Evolutionary conservation across 2,888 invertebrate species (phyloP).

Genomic region (Drosophila diplacantha): DNA sequence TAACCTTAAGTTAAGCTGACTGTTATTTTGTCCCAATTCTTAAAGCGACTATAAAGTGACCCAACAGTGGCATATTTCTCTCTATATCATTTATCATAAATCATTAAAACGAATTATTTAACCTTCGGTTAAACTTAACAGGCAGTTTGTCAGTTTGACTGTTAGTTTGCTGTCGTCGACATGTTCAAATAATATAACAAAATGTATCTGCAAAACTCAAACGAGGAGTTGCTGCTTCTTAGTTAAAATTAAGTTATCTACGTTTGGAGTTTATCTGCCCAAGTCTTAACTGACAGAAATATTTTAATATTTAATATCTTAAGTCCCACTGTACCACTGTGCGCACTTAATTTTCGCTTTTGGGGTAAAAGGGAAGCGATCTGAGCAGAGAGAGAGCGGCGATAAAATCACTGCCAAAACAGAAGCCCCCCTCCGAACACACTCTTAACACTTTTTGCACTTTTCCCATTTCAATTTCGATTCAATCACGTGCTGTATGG

Average conservation of each 20-base stretch:
- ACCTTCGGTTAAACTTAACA: no score
- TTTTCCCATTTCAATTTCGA: constrained; percentile 28
- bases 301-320: fast-evolving
- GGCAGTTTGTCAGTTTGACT: no score
- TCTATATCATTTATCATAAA: no score
- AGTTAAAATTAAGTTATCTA: neutral
- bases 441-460: constrained; percentile 17
- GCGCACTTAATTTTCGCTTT: constrained; percentile 22
- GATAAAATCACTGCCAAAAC: constrained; percentile 37
- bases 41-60: no score
- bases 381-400: constrained; percentile 6
- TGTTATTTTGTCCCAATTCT: neutral
- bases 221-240: neutral
- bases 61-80: no score
- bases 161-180: neutral
- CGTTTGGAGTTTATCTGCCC: neutral
- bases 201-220: neutral
- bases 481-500: constrained; percentile 24
- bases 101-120: no score
- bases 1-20: no score
- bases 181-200: neutral
- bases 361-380: constrained; percentile 9
- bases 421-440: constrained; percentile 24
- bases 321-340: constrained; percentile 9
- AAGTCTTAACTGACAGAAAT: neutral